These are phyloP conservation scores for Porites rus DNA, from an alignment of 92 coral and sea anemone genomes.

Conservation along the genomic window DNA sequence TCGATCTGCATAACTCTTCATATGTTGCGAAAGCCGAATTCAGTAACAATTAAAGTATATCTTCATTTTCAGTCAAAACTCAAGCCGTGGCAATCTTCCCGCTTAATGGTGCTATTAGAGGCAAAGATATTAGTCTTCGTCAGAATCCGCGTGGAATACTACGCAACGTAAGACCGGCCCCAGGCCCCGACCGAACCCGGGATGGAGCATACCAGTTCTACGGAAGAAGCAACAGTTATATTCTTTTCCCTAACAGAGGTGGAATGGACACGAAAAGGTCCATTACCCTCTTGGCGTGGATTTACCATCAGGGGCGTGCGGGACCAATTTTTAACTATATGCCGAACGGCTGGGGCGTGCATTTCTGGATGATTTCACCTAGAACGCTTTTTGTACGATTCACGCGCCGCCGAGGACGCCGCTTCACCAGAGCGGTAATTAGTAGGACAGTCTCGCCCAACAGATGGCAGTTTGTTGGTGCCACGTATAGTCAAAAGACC, in stretches of 20 bases:
- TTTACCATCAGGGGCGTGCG: conserved; percentile 65
- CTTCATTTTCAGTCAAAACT: conserved; percentile 31
- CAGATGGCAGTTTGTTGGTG: conserved; percentile 62
- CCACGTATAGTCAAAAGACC: conserved; percentile 47
- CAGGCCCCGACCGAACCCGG: conserved; percentile 63
- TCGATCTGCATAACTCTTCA: too few species aligned
- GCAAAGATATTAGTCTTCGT: conserved; percentile 58
- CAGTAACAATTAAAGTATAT: too few species aligned
- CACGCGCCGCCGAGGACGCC: conserved; percentile 48
- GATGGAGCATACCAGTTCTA: conserved; percentile 67
- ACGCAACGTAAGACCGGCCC: conserved; percentile 54
- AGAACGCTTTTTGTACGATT: conserved; percentile 56
- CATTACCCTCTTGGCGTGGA: conserved; percentile 79
- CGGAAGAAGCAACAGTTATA: conserved; percentile 58
- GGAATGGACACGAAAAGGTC: conserved; percentile 69
- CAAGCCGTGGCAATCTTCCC: conserved; percentile 70
- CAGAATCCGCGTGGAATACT: conserved; percentile 47
- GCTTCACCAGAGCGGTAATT: conserved; percentile 16
- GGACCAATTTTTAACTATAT: conserved; percentile 76
- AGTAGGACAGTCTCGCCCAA: conserved; percentile 25
- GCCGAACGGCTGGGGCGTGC: conserved; percentile 67
- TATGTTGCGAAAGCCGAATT: too few species aligned
- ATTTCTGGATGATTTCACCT: conserved; percentile 60
- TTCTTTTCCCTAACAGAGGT: conserved; percentile 59
- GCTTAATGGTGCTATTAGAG: conserved; percentile 44